These are phyloP conservation scores for Ethmia dodecea DNA, from an alignment of 2,888 invertebrate genomes.

Conservation along the genomic window DNA sequence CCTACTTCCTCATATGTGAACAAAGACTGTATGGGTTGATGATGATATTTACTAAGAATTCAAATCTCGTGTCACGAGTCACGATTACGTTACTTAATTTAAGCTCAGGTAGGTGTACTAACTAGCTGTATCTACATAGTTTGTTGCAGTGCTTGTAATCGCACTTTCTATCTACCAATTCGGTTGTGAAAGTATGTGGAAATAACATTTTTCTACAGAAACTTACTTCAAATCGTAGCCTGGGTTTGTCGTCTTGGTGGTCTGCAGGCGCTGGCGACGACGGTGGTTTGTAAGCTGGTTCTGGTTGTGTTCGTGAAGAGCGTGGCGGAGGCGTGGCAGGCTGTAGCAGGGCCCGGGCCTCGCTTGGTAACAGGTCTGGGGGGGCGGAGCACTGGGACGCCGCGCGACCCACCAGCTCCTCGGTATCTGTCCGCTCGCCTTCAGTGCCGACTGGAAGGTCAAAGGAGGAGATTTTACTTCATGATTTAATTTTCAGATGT, in stretches of 20 bases:
- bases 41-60: too few relatives aligned
- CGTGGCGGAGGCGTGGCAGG: slow-evolving; percentile 37
- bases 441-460: slow-evolving; percentile 81
- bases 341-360: slow-evolving; percentile 68
- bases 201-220: neutral
- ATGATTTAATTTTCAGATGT: too few relatives aligned
- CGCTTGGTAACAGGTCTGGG: slow-evolving; percentile 79
- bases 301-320: slow-evolving; percentile 24
- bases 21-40: too few relatives aligned
- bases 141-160: slow-evolving; percentile 6
- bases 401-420: slow-evolving; percentile 82
- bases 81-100: too few relatives aligned
- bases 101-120: neutral
- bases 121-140: neutral
- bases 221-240: slow-evolving; percentile 63
- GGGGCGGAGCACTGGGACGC: slow-evolving; percentile 81
- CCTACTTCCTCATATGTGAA: too few relatives aligned
- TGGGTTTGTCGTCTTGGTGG: slow-evolving; percentile 49
- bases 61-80: slow-evolving; percentile 39
- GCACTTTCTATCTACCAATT: slow-evolving; percentile 12
- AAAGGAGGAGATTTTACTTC: too few relatives aligned
- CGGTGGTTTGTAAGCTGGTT: slow-evolving; percentile 32
- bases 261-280: slow-evolving; percentile 34
- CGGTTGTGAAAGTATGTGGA: too few relatives aligned
- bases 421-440: slow-evolving; percentile 82